Evolutionary conservation across 2,797 vertebrate species (phyloP).

Genomic region (Petrocephalus sullivani): DNA sequence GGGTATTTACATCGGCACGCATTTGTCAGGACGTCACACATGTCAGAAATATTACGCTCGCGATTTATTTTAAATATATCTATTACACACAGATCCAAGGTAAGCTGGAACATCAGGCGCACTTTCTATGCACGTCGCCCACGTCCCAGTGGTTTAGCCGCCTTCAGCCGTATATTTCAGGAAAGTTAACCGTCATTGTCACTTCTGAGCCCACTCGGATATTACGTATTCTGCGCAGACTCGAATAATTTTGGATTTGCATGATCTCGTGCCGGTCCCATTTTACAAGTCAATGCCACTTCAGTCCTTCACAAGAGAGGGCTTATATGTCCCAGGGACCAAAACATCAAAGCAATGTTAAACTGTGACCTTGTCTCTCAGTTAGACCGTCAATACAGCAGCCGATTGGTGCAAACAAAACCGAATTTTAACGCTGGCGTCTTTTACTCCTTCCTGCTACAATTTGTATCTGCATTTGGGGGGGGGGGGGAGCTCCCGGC

Average conservation of each 20-base stretch:
- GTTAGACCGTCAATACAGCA: slow-evolving; percentile 6
- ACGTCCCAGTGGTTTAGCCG: neutral
- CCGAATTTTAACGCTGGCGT: neutral
- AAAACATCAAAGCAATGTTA: slow-evolving; percentile 12
- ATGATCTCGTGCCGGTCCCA: slow-evolving; percentile 7
- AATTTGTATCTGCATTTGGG: slow-evolving; percentile 4
- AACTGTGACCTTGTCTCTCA: slow-evolving; percentile 13
- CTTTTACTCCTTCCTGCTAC: neutral
- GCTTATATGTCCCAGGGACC: slow-evolving; percentile 2
- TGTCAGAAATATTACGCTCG: neutral
- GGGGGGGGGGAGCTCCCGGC: neutral
- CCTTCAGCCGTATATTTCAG: neutral
- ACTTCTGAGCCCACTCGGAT: neutral
- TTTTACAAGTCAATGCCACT: slow-evolving; percentile 13
- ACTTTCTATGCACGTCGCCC: neutral
- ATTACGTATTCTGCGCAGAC: slow-evolving; percentile 3
- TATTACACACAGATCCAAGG: neutral
- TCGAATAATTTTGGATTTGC: slow-evolving; percentile 13
- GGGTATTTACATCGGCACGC: neutral
- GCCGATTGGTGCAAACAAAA: slow-evolving; percentile 4
- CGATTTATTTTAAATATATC: neutral
- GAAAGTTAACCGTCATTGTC: neutral
- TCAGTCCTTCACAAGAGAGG: slow-evolving; percentile 2
- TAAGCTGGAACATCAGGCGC: neutral
- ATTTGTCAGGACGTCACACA: slow-evolving; percentile 8